Base-by-base conservation (phyloP, 2,888 invertebrate genomes). In the Perizoma flavofasciatum region DNA sequence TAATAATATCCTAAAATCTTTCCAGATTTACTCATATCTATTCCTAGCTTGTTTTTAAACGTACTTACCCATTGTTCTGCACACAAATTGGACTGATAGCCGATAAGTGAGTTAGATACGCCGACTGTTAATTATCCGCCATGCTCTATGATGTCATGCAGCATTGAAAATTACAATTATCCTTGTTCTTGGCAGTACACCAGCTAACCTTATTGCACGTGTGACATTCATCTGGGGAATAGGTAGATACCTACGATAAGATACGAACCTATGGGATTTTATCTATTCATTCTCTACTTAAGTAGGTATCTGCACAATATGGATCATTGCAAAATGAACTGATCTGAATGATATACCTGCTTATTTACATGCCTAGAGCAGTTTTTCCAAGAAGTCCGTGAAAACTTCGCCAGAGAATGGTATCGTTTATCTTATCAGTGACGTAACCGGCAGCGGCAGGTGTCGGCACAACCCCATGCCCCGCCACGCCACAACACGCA, bases 381-480 rank as follows among this genome's bases (percentile, higher is more conserved):
- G 22, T 22, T 22, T 22, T 22, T 22, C 22, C 22, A 22, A 22
- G 1, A 22, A 22, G 37, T 4, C 37, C 7, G 37, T 7, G 37
- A 37, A 61, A 61, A 53, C 48, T 48, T 54, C 62, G 40, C 41
- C 41, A 66, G 66, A 65, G 66, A 65, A 63, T 52, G 50, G 63
- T 45, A 45, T 56, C 66, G 66, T 65, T 22, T 22, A 22, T 22
- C 22, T 22, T 69, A 69, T 67, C 69, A 68, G 59, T 69, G 68
- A 67, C 62, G 68, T 65, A 69, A 68, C 66, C 60, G 52, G 58
- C 65, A 61, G 61, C 35, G 35, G 58, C 67, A 63, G 63, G 65
- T 63, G 63, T 49, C 50, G 65, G 51, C 58, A 58, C 72, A 55
- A 65, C 65, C 63, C 59, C 66, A 59, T 48, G 59, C 47, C 65